Evolutionary conservation across 1,140 invertebrate species (phyloP), one percentile per base, ranked within the genome.

Genomic region (Leptinotarsa undecemlineata): DNA sequence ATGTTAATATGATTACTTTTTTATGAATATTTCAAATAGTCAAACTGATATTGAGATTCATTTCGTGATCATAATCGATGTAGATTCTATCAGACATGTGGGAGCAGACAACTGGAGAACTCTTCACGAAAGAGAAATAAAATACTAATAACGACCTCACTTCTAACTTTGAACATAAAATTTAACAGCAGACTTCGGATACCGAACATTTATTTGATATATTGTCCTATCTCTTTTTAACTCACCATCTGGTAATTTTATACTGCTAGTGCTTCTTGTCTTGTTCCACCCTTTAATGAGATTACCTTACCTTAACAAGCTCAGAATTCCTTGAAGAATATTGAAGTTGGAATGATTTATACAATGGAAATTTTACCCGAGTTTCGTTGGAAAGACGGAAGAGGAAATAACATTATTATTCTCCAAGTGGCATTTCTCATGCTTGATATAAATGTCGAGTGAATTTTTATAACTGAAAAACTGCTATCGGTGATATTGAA

Each of bases 111-210:
- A 68, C 33, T 26, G 33, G 66, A 19, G 8, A 19, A 17, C 2
- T 42, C 19, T 42, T 17, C 66, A 48, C 64, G 62, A 62, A 71
- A 72, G 70, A 68, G 33, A 21, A 76, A 76, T 72, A 76, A 67
- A 76, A 66, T 51, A 73, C 51, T 72, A 76, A 76, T 76, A 76
- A 73, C 75, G 75, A 68, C n/a, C 67, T 73, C 74, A 73, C 71
- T 73, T 73, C 66, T 61, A 76, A 76, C 75, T 76, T 76, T 42
- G 64, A 48, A 73, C 75, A 76, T 76, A 76, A 76, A 76, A 76
- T 76, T 76, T 76, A 73, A 76, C 75, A 76, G 75, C 75, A 76
- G 75, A 68, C 64, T 76, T 62, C 75, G 71, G 71, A 76, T 72
- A 76, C 17, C 57, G 75, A 73, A 73, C 75, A 72, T 76, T 76